A percentile compares a stretch with the other conserved stretches of the same genome.
These are phyloP conservation scores for Pangasius mekongensis DNA, from an alignment of 2,797 vertebrate species.

Conservation along the genomic window DNA sequence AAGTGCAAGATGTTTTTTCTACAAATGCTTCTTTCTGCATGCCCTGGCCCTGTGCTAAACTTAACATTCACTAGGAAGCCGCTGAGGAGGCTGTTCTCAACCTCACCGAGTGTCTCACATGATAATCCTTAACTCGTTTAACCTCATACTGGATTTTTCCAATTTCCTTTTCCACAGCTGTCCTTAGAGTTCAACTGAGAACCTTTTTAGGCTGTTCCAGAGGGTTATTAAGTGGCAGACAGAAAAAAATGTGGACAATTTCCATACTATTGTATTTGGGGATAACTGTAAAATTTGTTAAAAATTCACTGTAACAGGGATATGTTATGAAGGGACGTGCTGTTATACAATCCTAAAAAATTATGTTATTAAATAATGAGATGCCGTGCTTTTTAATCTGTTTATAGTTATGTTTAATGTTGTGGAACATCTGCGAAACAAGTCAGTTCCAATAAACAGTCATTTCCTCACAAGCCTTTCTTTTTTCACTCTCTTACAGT, in stretches of 20 bases:
- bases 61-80: neutral
- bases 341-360: neutral
- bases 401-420: neutral
- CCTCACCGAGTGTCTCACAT: neutral
- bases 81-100: neutral
- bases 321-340: neutral
- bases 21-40: constrained; percentile 4
- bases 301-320: neutral
- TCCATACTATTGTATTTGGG: neutral
- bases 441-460: neutral
- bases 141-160: constrained; percentile 6
- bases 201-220: neutral
- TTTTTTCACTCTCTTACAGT: neutral
- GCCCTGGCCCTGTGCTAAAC: neutral
- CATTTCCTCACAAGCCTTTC: neutral
- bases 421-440: neutral
- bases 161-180: constrained; percentile 12
- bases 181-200: constrained; percentile 5
- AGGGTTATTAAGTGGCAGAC: neutral
- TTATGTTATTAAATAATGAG: neutral
- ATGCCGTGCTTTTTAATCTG: neutral
- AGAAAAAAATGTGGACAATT: neutral
- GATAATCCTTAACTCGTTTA: constrained; percentile 11
- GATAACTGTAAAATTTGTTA: neutral
- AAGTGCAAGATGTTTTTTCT: neutral